Base-by-base conservation (phyloP, 2,797 vertebrate genomes). In the Cuculus canorus region DNA sequence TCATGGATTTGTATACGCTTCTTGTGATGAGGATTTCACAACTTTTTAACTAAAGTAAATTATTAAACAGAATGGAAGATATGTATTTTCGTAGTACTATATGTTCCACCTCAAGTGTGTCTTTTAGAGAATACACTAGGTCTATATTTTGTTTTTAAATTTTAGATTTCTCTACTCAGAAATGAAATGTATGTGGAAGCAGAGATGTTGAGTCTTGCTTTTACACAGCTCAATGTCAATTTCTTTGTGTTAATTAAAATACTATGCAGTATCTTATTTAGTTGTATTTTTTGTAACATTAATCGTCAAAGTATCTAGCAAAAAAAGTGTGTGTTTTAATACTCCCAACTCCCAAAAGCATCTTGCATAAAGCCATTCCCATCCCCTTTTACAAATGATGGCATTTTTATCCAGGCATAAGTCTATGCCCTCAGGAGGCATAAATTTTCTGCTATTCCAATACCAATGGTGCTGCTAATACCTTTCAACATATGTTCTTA, bases 391-490 rank as follows among this genome's bases (percentile, higher is more conserved):
- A 30, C 2, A 37, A 71, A 52, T 5, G 90, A 54, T 92, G 94
- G 92, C 92, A 90, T 97, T 94, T 89, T 78, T 86, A 76, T 33
- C 94, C 81, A 92, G 87, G 80, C 91, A 37, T 64, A 84, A 56
- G 83, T 69, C 61, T 78, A 45, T 77, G 93, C 93, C 96, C 91
- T 82, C 64, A 22, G 39, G 96, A 92, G 93, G 94, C 53, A 71
- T 92, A 88, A 90, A 28, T 87, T 97, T 96, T 93, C 96, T 97
- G 96, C 94, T 97, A 83, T 96, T 98, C 97, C 97, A 97, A 94
- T 98, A 97, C 93, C 53, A 32, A 98, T 98, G 98, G 98, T 98
- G 98, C 98, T 99, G 98, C 98, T 99, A 98, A 96, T 97, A 96
- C 96, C 95, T 92, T 94, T 65, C 95, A 94, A 96, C 89, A 53